Evolutionary conservation across 2,113 vertebrate genomes (phyloP).

Genomic region (Heptranchias perlo): DNA sequence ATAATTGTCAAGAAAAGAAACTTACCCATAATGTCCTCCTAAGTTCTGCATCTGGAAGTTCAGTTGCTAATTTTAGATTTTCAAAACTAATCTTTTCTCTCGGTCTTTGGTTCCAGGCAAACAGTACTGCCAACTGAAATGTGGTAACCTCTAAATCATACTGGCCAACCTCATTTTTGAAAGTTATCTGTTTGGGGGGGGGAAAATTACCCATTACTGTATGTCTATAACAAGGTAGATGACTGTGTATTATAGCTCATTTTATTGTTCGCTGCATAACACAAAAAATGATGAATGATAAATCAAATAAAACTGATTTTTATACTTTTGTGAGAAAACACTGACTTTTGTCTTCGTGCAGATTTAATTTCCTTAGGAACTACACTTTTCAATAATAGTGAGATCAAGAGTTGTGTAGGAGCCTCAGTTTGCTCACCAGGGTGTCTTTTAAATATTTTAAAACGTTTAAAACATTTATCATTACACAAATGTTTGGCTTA

Average conservation of each 20-base stretch:
- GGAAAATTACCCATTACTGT: neutral
- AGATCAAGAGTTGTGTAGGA: neutral
- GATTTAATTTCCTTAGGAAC: neutral
- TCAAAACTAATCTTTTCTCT: slow-evolving; percentile 98
- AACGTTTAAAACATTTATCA: neutral
- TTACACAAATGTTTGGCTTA: neutral
- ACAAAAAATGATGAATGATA: neutral
- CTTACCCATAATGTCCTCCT: slow-evolving; percentile 95
- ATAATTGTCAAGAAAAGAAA: slow-evolving; percentile 41
- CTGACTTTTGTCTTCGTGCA: neutral
- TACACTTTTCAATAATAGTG: neutral
- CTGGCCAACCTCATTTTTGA: slow-evolving; percentile 97
- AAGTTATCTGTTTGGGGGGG: slow-evolving; percentile 76
- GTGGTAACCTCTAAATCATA: slow-evolving; percentile 98
- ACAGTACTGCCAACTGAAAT: slow-evolving; percentile 93
- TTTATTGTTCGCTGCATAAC: neutral
- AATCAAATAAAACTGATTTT: neutral
- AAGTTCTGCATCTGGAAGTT: slow-evolving; percentile 94
- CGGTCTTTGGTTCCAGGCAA: slow-evolving; percentile 98
- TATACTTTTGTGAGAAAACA: neutral
- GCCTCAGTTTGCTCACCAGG: neutral
- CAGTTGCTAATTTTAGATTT: slow-evolving; percentile 93
- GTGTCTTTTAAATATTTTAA: neutral
- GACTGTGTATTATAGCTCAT: neutral
- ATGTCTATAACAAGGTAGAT: neutral